phyloP scores from a whole-genome alignment of 92 coral and sea anemone species.

The Scolanthus callimorphus region DNA sequence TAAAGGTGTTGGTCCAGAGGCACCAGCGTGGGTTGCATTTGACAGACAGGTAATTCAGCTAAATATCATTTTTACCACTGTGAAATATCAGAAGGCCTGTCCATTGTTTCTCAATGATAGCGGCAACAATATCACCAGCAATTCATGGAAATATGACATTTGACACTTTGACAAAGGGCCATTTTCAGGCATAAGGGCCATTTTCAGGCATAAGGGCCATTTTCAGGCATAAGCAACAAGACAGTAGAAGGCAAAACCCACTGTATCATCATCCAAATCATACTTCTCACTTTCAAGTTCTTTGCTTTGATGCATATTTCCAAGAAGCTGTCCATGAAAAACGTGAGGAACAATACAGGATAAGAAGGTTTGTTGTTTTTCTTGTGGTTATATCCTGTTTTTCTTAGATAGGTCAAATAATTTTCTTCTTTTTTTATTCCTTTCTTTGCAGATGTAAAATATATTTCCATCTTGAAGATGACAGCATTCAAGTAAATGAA shows the following conservation, averaged over 20 bases:
- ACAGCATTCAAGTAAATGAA: conserved; percentile 95
- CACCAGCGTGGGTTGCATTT: conserved; percentile 99
- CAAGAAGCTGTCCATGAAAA: conserved; percentile 99
- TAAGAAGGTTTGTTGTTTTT: conserved; percentile 33
- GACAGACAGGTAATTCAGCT: conserved; percentile 81
- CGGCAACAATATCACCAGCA: too few species aligned
- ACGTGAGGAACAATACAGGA: conserved; percentile 93
- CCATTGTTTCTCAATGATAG: too few species aligned
- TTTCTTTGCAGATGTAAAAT: conserved; percentile 75
- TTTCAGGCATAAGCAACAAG: too few species aligned
- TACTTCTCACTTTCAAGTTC: conserved; percentile 37
- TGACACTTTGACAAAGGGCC: too few species aligned
- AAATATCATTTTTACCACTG: background rate
- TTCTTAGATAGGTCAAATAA: background rate
- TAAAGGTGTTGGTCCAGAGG: conserved; percentile 94
- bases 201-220: too few species aligned
- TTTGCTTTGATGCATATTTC: conserved; percentile 97
- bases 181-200: too few species aligned
- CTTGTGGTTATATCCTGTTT: background rate
- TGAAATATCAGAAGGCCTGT: too few species aligned
- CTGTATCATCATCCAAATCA: too few species aligned
- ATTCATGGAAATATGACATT: too few species aligned
- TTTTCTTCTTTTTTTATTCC: background rate
- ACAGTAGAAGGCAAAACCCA: too few species aligned
- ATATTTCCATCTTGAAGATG: conserved; percentile 96